Conservation (phyloP, 1,140 invertebrate species). For the Drusus annulatus region DNA sequence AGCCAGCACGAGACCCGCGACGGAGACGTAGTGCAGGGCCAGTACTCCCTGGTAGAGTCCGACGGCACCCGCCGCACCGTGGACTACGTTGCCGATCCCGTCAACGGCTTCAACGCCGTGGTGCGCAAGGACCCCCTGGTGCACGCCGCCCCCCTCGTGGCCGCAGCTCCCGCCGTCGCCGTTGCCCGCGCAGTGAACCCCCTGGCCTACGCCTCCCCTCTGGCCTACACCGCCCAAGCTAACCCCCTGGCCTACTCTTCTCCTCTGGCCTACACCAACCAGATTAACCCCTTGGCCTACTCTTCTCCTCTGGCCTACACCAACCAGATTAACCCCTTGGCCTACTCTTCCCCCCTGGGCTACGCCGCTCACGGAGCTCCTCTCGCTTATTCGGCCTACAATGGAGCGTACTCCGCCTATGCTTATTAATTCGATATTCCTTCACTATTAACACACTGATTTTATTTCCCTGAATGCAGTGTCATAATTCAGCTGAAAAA, state of each 20-base stretch:
- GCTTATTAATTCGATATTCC: conserved; percentile 52
- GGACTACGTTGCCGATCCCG: conserved; percentile 73
- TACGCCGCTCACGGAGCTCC: conserved; percentile 8
- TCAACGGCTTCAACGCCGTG: conserved; percentile 69
- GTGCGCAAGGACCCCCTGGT: conserved; percentile 56
- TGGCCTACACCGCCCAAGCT: conserved; percentile 53
- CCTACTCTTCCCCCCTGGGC: no score
- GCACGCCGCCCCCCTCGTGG: conserved; percentile 60
- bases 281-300: conserved; percentile 7
- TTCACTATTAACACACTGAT: no score
- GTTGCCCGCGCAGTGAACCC: conserved; percentile 66
- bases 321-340: conserved; percentile 27
- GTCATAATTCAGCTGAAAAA: no score
- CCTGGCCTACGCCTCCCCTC: conserved; percentile 48
- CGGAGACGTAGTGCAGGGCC: conserved; percentile 75
- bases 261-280: conserved; percentile 37
- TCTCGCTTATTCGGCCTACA: conserved; percentile 4
- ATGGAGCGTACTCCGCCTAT: conserved; percentile 51
- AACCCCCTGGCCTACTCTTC: conserved; percentile 60
- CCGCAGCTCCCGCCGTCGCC: conserved; percentile 71
- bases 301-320: no score
- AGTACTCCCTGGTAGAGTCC: conserved; percentile 73
- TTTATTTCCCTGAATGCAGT: no score
- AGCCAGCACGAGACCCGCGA: conserved; percentile 74
- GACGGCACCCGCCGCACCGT: conserved; percentile 74